Evolutionary conservation across 2,113 vertebrate genomes (phyloP), one percentile per base, ranked within the genome.

Genomic region (Chrysochloris asiatica): DNA sequence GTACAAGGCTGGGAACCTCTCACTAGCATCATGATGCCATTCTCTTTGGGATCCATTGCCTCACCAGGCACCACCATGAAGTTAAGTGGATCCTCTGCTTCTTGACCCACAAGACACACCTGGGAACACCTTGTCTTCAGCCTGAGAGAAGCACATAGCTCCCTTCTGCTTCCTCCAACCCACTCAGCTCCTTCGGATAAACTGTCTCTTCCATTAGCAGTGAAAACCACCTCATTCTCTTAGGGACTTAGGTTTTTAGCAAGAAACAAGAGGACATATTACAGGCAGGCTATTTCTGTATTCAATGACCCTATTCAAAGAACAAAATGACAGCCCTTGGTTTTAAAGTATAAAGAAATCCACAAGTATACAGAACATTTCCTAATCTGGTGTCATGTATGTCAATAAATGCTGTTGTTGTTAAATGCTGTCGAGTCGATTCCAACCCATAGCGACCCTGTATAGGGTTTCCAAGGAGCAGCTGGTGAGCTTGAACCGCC

Each of bases 341-440:
- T 79, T 91, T 75, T 79, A 90, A 95, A 91, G 50, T 71, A 65
- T 38, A 56, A 94, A 79, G 83, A 47, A 63, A 91, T 89, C 81
- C 11, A 14, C 47, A 88, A 77, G 41, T 17, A 90, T 48, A 72
- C 30, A 73, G 38, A 89, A 52, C 17, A 33, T 71, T 78, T 85
- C 79, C 56, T 90, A 90, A 89, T 80, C 33, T 50, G 41, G 56
- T 93, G 61, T 94, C 26, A 7, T 82, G 24, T n/a, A 54, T 65
- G 90, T 92, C 86, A 86, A 71, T 93, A 94, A 90, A 88, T 69
- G 86, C 16, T n/a, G n/a, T n/a, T n/a, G n/a, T n/a, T n/a, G n/a
- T n/a, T n/a, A n/a, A n/a, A n/a, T n/a, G n/a, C n/a, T n/a, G n/a
- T n/a, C n/a, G n/a, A n/a, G n/a, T n/a, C n/a, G n/a, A n/a, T n/a